phyloP scores from a whole-genome alignment of 2,113 vertebrate species.

The Perca flavescens region DNA sequence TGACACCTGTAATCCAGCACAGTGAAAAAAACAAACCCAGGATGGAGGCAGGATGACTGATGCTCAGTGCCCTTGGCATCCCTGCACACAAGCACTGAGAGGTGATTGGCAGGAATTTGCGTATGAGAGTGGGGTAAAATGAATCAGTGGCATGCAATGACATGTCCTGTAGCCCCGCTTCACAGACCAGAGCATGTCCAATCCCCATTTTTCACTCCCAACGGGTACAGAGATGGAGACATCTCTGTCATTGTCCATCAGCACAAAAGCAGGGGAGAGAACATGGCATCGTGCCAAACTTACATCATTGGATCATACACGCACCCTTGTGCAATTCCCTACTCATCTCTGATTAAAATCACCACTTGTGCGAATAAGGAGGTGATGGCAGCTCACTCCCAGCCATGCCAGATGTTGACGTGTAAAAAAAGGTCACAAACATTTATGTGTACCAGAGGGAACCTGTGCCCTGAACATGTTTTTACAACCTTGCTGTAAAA shows the following conservation, averaged over 20 bases:
- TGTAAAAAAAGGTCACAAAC: constrained; percentile 57
- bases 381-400: constrained; percentile 63
- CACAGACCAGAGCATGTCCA: constrained; percentile 54
- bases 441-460: constrained; percentile 46
- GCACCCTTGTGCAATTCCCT: constrained; percentile 35
- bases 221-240: constrained; percentile 50
- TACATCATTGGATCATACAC: constrained; percentile 38
- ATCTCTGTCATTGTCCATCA: constrained; percentile 71
- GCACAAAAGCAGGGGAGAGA: constrained; percentile 42
- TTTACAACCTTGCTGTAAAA: constrained; percentile 46
- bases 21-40: constrained; percentile 62
- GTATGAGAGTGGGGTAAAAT: constrained; percentile 46
- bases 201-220: constrained; percentile 43
- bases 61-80: constrained; percentile 62
- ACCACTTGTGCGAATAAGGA: constrained; percentile 50
- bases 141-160: constrained; percentile 66
- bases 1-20: constrained; percentile 75
- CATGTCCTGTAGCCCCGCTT: constrained; percentile 66
- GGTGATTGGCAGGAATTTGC: constrained; percentile 75
- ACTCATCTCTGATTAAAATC: constrained; percentile 78
- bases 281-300: constrained; percentile 52
- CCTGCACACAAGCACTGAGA: constrained; percentile 47
- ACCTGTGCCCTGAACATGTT: constrained; percentile 33
- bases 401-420: constrained; percentile 55
- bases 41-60: constrained; percentile 73